A percentile compares a stretch with the other conserved stretches of the same genome.
phyloP scores from a whole-genome alignment of 2,797 vertebrate species.

The Oryzias dopingdopingensis region DNA sequence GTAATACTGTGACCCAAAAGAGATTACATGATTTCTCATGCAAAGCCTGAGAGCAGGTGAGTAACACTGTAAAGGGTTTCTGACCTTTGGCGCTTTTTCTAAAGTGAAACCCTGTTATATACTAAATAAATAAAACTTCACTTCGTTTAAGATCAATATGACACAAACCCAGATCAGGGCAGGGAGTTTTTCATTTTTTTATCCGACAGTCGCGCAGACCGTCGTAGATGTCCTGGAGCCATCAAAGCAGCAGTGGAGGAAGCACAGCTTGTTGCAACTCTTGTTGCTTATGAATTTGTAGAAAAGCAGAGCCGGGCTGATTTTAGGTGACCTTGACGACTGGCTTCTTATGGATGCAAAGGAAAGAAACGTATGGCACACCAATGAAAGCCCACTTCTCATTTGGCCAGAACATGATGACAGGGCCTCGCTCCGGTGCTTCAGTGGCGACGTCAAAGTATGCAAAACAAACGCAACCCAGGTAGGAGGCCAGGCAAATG shows the following conservation, averaged over 20 bases:
- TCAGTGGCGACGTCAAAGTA: constrained; percentile 94
- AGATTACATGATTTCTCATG: constrained; percentile 15
- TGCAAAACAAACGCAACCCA: constrained; percentile 96
- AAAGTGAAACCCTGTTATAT: constrained; percentile 16
- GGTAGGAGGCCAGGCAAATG: constrained; percentile 93
- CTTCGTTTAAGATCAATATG: constrained; percentile 6
- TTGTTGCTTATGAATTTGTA: constrained; percentile 1
- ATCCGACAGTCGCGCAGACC: background rate
- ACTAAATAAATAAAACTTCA: background rate
- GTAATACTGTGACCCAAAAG: constrained; percentile 15
- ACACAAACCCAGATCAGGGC: constrained; percentile 17
- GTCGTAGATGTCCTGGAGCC: constrained; percentile 15
- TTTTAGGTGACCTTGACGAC: constrained; percentile 90
- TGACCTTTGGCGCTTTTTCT: constrained; percentile 36
- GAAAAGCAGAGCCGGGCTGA: background rate
- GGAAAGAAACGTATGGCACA: constrained; percentile 90
- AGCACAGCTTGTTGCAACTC: constrained; percentile 6
- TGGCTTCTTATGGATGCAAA: constrained; percentile 88
- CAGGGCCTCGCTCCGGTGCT: constrained; percentile 93
- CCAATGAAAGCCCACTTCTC: constrained; percentile 99
- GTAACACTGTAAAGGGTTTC: constrained; percentile 43
- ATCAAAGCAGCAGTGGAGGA: constrained; percentile 17
- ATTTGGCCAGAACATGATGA: constrained; percentile 97
- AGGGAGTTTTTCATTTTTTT: constrained; percentile 17
- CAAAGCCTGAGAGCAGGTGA: constrained; percentile 45